Evolutionary conservation across 2,797 vertebrate genomes (phyloP).

Genomic region (Phrynocephalus forsythii): DNA sequence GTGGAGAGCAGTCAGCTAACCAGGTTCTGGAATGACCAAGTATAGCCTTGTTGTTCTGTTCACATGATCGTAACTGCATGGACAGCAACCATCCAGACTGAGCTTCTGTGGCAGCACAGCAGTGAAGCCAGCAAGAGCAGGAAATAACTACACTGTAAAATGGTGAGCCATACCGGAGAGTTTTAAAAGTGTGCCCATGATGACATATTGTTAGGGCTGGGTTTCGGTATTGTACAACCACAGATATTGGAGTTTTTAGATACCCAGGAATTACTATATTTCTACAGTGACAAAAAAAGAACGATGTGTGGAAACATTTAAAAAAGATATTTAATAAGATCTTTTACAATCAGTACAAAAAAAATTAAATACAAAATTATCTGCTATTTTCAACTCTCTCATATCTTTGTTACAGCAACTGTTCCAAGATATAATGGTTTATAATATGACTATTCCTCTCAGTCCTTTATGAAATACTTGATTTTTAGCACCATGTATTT

Average conservation of each 20-base stretch:
- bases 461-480: conserved; percentile 72
- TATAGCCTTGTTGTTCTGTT: neutral
- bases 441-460: conserved; percentile 71
- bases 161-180: neutral
- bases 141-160: neutral
- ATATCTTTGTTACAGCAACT: conserved; percentile 73
- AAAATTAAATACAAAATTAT: conserved; percentile 84
- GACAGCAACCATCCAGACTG: neutral
- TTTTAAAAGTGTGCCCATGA: neutral
- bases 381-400: conserved; percentile 78
- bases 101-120: neutral
- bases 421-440: conserved; percentile 69
- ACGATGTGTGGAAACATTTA: conserved; percentile 52
- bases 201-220: neutral
- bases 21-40: neutral
- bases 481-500: conserved; percentile 70
- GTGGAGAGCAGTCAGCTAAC: neutral
- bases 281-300: conserved; percentile 1
- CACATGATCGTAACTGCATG: neutral
- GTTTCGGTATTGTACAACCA: neutral
- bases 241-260: neutral
- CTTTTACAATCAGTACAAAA: conserved; percentile 84
- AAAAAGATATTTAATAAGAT: conserved; percentile 83
- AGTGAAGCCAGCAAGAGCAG: neutral
- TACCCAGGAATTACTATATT: neutral